Percentiles rank a stretch among this genome's conserved stretches.
Conservation (phyloP, 2,797 vertebrate genomes). For the Fistularia commersonii region DNA sequence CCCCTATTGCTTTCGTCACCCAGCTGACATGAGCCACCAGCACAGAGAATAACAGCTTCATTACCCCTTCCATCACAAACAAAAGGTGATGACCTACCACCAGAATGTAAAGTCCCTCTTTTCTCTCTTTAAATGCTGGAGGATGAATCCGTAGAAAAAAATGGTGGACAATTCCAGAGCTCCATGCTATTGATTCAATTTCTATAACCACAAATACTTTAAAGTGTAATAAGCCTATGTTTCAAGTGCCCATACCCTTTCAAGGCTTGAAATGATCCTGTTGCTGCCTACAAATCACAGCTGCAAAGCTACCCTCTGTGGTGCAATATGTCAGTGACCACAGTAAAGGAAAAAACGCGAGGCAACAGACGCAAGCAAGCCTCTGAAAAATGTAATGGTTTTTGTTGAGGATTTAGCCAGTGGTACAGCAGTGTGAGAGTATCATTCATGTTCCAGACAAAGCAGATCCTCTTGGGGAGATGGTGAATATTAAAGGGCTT, state of each 20-base stretch:
- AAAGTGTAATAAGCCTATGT: constrained; percentile 73
- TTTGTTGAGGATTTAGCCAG: constrained; percentile 62
- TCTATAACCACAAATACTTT: constrained; percentile 77
- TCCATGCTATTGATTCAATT: constrained; percentile 71
- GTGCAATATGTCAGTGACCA: constrained; percentile 58
- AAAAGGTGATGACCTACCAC: constrained; percentile 56
- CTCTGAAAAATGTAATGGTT: constrained; percentile 58
- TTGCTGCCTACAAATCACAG: constrained; percentile 74
- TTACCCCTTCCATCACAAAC: constrained; percentile 34
- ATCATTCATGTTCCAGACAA: constrained; percentile 52
- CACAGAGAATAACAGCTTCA: constrained; percentile 51
- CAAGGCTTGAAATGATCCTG: constrained; percentile 70
- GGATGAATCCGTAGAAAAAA: constrained; percentile 54
- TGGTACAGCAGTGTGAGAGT: constrained; percentile 25
- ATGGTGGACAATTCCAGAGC: constrained; percentile 20
- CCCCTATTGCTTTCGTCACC: constrained; percentile 39
- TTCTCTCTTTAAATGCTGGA: constrained; percentile 43
- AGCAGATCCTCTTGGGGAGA: constrained; percentile 56
- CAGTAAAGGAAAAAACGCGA: constrained; percentile 34
- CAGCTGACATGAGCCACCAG: constrained; percentile 29
- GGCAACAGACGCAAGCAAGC: constrained; percentile 51
- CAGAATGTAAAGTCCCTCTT: constrained; percentile 54
- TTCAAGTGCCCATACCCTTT: constrained; percentile 66
- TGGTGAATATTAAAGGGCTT: constrained; percentile 68
- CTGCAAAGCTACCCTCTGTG: constrained; percentile 45